Conservation (phyloP, 1,140 invertebrate species). For the Agraylea sexmaculata region DNA sequence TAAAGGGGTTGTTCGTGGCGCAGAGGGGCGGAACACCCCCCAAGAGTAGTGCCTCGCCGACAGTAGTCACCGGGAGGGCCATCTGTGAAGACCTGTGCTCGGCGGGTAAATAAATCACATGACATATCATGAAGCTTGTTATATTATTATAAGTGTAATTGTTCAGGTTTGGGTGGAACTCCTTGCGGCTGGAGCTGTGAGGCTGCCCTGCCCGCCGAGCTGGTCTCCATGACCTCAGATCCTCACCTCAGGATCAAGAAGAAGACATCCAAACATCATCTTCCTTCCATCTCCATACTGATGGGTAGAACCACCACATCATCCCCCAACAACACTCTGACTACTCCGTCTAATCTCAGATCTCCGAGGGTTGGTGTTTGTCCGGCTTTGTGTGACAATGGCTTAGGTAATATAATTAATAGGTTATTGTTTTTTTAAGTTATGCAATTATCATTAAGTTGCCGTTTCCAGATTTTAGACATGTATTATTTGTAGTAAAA, state of each 20-base stretch:
- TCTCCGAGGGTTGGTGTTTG: constrained; percentile 25
- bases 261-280: neutral
- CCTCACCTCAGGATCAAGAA: neutral
- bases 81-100: constrained; percentile 31
- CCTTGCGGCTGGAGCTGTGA: constrained; percentile 28
- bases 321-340: constrained; percentile 6
- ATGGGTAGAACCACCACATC: neutral
- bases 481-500: too few relatives aligned
- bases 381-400: constrained; percentile 27
- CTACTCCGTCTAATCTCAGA: constrained; percentile 8
- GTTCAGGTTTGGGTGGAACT: constrained; percentile 26
- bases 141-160: constrained; percentile 6
- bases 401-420: constrained; percentile 28
- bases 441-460: too few relatives aligned
- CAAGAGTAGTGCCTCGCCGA: neutral
- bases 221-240: neutral
- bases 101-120: constrained; percentile 21
- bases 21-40: constrained; percentile 3
- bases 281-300: neutral
- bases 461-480: too few relatives aligned
- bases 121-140: too few relatives aligned
- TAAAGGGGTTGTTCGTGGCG: constrained; percentile 14
- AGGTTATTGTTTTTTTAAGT: too few relatives aligned
- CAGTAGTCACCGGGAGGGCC: constrained; percentile 22
- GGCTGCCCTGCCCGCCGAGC: neutral